Percentiles rank a stretch among this genome's conserved stretches.
Conservation (phyloP, 92 coral and sea anemone species). For the Plumapathes pennacea region DNA sequence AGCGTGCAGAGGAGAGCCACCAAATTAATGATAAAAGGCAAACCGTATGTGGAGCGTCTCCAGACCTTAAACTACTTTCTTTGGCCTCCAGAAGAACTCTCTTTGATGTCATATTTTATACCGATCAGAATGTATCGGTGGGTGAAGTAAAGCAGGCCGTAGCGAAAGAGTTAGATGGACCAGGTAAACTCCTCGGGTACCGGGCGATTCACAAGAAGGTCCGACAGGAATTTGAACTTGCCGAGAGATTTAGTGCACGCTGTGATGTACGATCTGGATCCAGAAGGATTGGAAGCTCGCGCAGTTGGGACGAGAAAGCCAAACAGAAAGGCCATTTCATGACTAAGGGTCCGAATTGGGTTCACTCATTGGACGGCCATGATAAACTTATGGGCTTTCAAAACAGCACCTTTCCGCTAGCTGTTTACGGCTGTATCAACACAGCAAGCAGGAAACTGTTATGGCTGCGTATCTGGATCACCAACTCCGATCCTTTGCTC, state of each 20-base stretch:
- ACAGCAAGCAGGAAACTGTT: slow-evolving; percentile 19
- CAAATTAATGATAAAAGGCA: too few relatives aligned
- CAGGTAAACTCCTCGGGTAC: too few relatives aligned
- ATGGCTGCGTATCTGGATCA: slow-evolving; percentile 33
- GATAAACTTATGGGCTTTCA: slow-evolving; percentile 30
- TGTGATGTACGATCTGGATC: too few relatives aligned
- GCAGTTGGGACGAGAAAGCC: too few relatives aligned
- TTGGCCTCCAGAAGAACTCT: too few relatives aligned
- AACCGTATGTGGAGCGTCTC: too few relatives aligned
- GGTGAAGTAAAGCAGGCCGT: slow-evolving; percentile 27
- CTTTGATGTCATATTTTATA: slow-evolving; percentile 18
- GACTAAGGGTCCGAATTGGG: slow-evolving; percentile 28
- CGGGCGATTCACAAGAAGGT: too few relatives aligned
- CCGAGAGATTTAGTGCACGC: too few relatives aligned
- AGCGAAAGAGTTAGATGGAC: too few relatives aligned
- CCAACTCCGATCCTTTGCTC: slow-evolving; percentile 40
- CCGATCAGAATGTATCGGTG: slow-evolving; percentile 21
- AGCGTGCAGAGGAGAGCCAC: too few relatives aligned
- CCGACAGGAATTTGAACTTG: too few relatives aligned
- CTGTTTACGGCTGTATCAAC: slow-evolving; percentile 26
- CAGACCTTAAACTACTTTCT: too few relatives aligned
- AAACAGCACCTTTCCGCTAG: slow-evolving; percentile 27
- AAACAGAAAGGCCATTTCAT: slow-evolving; percentile 33
- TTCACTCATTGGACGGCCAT: slow-evolving; percentile 22
- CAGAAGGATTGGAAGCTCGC: slow-evolving; percentile 25